Evolutionary conservation across 2,113 vertebrate genomes (phyloP).

Genomic region (Corythornis vintsioides): DNA sequence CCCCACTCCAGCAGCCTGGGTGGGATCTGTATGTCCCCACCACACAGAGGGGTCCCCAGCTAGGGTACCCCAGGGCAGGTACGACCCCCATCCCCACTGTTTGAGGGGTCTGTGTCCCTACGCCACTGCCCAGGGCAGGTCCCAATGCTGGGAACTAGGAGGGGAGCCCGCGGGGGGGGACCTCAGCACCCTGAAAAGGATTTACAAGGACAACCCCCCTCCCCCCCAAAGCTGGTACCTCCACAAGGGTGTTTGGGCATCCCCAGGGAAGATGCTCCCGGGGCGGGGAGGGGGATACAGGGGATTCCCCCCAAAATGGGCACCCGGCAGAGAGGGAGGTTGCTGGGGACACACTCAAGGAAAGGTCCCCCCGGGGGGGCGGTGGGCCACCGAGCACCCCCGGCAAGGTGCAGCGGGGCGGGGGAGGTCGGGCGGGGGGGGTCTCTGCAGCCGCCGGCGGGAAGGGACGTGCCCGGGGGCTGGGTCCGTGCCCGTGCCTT

Average conservation of each 20-base stretch:
- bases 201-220: not conserved
- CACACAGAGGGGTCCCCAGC: not conserved
- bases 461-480: not conserved
- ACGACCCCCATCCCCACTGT: not conserved
- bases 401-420: not conserved
- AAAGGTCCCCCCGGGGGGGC: not conserved
- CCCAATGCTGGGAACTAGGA: accelerated
- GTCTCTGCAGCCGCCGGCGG: not conserved
- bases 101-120: not conserved
- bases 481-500: not conserved
- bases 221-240: not conserved
- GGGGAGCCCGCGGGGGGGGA: not conserved
- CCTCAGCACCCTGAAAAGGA: not conserved
- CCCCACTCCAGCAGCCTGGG: not conserved
- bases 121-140: not conserved
- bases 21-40: not conserved
- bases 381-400: not conserved
- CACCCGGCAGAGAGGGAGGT: not conserved
- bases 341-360: not conserved
- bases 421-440: not conserved
- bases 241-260: accelerated
- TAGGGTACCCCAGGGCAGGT: not conserved
- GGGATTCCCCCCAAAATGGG: not conserved
- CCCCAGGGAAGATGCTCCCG: not conserved
- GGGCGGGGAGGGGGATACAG: not conserved